Evolutionary conservation across 2,113 vertebrate genomes (phyloP), one percentile per base, ranked within the genome.

Genomic region (Callochromis pleurospilus): DNA sequence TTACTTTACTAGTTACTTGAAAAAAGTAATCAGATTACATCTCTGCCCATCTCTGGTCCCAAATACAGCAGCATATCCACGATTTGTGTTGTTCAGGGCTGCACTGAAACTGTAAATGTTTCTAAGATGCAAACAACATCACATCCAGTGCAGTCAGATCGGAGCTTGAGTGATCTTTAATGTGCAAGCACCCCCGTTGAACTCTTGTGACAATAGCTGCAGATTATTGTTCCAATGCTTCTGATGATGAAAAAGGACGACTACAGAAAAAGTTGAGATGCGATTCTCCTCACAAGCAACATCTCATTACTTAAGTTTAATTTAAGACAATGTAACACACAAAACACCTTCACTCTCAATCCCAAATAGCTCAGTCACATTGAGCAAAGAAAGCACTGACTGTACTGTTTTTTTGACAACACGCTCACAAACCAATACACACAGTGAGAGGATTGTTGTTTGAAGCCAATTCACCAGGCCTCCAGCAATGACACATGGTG

Each of bases 401-500:
- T 81, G 58, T 15, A 26, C 56, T 68, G 33, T 79, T 77, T 29
- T 65, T 19, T 24, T 36, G 70, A 80, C 55, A 58, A 68, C 75
- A 70, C 75, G 83, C 51, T 51, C 12, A 82, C 86, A 85, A 80
- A 86, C 36, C 60, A 8, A 62, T 79, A 73, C 40, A 86, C 83
- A 94, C 85, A 93, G 55, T 47, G 38, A 91, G 60, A 82, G 79
- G 89, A 91, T 85, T 94, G 89, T 88, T 91, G 81, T 87, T 73
- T 90, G 87, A 90, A 77, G 65, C 86, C 85, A 80, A 82, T 88
- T 85, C 83, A 79, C 58, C 85, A 82, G 87, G 82, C 90, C 93
- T 86, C 70, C 38, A 93, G 92, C 89, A 88, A 91, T 85, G 89
- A 92, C 94, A 95, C 93, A 95, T 93, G 93, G 83, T 87, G 84